Percentiles rank a stretch among this genome's conserved stretches.
These are phyloP conservation scores for Pungitius pungitius DNA, from an alignment of 2,113 vertebrate genomes.

Conservation along the genomic window DNA sequence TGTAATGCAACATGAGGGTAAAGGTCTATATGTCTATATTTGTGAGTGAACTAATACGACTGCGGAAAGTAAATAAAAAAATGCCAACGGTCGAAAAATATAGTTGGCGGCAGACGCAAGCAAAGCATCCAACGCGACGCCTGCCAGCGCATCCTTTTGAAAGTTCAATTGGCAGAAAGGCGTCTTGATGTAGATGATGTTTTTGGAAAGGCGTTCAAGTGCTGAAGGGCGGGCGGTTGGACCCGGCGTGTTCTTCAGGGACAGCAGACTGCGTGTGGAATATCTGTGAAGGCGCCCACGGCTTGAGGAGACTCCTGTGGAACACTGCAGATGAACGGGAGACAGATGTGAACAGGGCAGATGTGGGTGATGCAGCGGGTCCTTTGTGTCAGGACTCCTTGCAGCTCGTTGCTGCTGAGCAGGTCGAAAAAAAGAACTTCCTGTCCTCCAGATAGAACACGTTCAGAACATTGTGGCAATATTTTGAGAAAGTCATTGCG, in stretches of 20 bases:
- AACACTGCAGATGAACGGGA: conserved; percentile 40
- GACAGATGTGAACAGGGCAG: conserved; percentile 54
- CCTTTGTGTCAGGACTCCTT: conserved; percentile 37
- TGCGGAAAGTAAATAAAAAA: not conserved
- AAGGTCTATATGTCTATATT: too few relatives aligned
- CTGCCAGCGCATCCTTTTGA: not conserved
- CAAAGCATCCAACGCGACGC: not conserved
- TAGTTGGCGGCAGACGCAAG: not conserved
- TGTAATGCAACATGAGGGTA: too few relatives aligned
- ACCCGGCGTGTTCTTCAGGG: not conserved
- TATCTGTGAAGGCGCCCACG: conserved; percentile 12
- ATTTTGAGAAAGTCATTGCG: conserved; percentile 4
- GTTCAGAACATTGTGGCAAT: conserved; percentile 8
- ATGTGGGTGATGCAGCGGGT: too few relatives aligned
- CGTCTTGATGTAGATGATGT: conserved; percentile 1
- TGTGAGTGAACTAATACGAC: not conserved
- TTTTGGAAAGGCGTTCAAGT: conserved; percentile 26
- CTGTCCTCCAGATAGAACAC: conserved; percentile 15
- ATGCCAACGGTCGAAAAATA: not conserved
- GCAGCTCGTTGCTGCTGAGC: conserved; percentile 13
- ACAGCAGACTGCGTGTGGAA: conserved; percentile 23
- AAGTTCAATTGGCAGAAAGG: conserved; percentile 9
- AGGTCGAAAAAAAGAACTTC: not conserved
- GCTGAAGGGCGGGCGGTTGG: conserved; percentile 10
- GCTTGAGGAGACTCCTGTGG: conserved; percentile 8